Percentiles rank a stretch among this genome's conserved stretches.
phyloP scores from a whole-genome alignment of 1,140 invertebrate species.

The Orius insidiosus region DNA sequence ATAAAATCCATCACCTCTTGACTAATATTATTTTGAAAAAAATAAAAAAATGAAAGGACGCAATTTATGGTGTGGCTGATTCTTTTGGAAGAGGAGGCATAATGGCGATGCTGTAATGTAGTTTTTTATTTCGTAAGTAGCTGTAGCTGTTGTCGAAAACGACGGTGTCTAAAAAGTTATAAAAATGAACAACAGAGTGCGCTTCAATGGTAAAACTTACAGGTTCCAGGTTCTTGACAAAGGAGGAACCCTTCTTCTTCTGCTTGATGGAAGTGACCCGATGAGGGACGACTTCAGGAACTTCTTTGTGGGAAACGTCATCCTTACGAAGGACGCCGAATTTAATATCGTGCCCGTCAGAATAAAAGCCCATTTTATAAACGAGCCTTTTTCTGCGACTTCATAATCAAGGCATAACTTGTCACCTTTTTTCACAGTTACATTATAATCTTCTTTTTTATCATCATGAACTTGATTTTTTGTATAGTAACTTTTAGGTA shows the following conservation, averaged over 20 bases:
- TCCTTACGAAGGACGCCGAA: conserved; percentile 57
- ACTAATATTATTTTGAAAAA: too few species aligned
- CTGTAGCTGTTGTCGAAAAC: conserved; percentile 80
- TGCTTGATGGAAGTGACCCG: conserved; percentile 56
- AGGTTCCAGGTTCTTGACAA: conserved; percentile 57
- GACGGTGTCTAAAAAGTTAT: conserved; percentile 48
- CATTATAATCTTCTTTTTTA: conserved; percentile 40
- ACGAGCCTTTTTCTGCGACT: conserved; percentile 39
- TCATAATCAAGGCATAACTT: conserved; percentile 48
- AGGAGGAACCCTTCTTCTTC: conserved; percentile 60
- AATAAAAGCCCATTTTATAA: conserved; percentile 67
- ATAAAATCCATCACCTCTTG: too few species aligned
- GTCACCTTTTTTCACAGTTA: conserved; percentile 53
- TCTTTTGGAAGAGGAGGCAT: conserved; percentile 24
- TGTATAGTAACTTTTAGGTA: conserved; percentile 56
- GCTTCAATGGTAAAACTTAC: conserved; percentile 50
- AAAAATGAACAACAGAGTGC: background rate
- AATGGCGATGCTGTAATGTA: conserved; percentile 48
- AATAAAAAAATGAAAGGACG: too few species aligned
- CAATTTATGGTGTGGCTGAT: too few species aligned
- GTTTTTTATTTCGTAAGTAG: conserved; percentile 57
- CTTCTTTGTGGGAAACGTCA: conserved; percentile 36
- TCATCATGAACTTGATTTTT: conserved; percentile 28
- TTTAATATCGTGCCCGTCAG: conserved; percentile 74
- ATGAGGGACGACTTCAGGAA: conserved; percentile 44